These are phyloP conservation scores for Polypedilum pembai DNA, from an alignment of 1,140 invertebrate genomes.

Conservation along the genomic window DNA sequence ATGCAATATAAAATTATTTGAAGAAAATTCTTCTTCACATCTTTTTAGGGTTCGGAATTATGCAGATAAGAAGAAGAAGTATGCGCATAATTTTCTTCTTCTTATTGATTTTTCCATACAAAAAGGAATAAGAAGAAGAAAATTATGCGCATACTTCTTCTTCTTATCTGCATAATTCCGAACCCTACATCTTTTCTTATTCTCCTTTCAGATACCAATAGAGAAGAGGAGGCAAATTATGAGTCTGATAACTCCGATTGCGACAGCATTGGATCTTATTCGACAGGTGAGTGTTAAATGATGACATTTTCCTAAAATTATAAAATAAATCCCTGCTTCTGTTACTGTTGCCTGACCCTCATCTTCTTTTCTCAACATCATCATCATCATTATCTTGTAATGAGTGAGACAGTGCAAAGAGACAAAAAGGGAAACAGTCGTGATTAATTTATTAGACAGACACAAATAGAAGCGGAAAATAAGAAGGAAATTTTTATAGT, in stretches of 20 bases:
- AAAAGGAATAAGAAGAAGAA: no score
- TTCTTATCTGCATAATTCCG: no score
- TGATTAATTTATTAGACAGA: constrained; percentile 14
- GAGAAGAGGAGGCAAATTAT: not conserved
- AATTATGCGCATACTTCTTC: no score
- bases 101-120: no score
- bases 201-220: not conserved
- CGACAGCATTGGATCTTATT: constrained; percentile 11
- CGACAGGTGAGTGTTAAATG: not conserved
- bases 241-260: constrained; percentile 20
- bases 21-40: not conserved
- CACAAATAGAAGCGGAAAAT: not conserved
- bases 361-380: not conserved
- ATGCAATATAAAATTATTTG: not conserved
- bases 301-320: not conserved
- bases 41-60: no score
- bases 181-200: not conserved
- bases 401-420: not conserved
- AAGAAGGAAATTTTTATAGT: not conserved
- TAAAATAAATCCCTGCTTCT: not conserved
- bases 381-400: not conserved
- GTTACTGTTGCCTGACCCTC: not conserved
- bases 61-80: no score
- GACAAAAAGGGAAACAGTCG: not conserved
- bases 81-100: no score